A percentile compares a stretch with the other conserved stretches of the same genome.
Conservation (phyloP, 2,797 vertebrate genomes). For the Coreius guichenoti region DNA sequence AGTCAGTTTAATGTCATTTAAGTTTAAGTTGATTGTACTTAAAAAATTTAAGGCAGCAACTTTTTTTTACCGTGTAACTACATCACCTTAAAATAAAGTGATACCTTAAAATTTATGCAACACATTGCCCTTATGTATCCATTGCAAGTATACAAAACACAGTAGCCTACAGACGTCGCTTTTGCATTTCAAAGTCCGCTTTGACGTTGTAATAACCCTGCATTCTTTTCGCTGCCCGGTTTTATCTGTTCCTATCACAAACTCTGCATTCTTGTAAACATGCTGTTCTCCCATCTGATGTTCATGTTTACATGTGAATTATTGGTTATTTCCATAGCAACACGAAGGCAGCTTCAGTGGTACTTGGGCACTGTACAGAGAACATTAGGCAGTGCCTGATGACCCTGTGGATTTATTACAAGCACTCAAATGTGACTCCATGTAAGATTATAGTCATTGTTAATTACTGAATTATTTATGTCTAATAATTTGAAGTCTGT, state of each 20-base stretch:
- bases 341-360: constrained; percentile 42
- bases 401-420: constrained; percentile 34
- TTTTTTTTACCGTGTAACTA: too few species aligned
- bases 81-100: too few species aligned
- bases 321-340: constrained; percentile 45
- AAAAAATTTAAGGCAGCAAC: too few species aligned
- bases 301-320: constrained; percentile 51
- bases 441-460: constrained; percentile 31
- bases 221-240: constrained; percentile 39
- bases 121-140: constrained; percentile 42
- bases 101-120: constrained; percentile 37
- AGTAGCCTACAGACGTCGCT: constrained; percentile 29
- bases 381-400: constrained; percentile 33
- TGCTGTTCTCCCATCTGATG: constrained; percentile 36
- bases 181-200: constrained; percentile 38
- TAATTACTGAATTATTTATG: constrained; percentile 36
- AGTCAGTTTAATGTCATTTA: too few species aligned
- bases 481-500: constrained; percentile 37
- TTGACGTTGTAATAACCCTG: background rate
- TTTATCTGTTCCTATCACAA: constrained; percentile 10
- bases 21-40: too few species aligned
- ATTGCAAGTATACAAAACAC: constrained; percentile 37
- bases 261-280: constrained; percentile 27
- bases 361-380: constrained; percentile 36
- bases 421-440: constrained; percentile 27